phyloP scores from a whole-genome alignment of 2,113 vertebrate species.

The Larimichthys crocea region DNA sequence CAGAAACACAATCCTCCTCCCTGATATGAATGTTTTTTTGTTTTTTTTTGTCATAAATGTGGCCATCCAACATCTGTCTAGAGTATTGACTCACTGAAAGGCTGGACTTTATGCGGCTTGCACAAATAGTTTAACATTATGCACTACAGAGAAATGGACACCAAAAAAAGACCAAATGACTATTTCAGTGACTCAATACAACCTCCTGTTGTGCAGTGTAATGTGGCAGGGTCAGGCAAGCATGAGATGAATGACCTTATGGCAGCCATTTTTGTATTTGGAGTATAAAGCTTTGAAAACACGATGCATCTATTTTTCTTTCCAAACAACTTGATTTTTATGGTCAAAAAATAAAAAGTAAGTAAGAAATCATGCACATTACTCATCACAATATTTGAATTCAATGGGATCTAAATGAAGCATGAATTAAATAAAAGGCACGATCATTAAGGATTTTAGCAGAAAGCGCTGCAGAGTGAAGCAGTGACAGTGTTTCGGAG shows the following conservation, averaged over 20 bases:
- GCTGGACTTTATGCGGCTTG: not conserved
- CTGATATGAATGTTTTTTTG: conserved; percentile 14
- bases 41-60: conserved; percentile 24
- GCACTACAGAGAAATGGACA: conserved; percentile 10
- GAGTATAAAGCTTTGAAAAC: not conserved
- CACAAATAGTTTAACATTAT: conserved; percentile 9
- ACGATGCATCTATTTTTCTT: not conserved
- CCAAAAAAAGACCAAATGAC: not conserved
- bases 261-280: not conserved
- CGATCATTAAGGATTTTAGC: not conserved
- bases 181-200: conserved; percentile 12
- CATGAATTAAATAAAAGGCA: not conserved
- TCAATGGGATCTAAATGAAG: not conserved
- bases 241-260: not conserved
- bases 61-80: not conserved
- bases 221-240: not conserved
- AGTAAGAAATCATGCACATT: not conserved
- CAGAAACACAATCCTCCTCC: conserved; percentile 22
- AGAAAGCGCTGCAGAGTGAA: not conserved
- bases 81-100: conserved; percentile 1
- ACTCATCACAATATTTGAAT: not conserved
- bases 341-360: not conserved
- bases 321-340: not conserved
- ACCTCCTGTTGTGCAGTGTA: conserved; percentile 23
- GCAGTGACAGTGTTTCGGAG: not conserved